Conservation (phyloP, 2,888 invertebrate genomes). For the Malacosoma neustria region DNA sequence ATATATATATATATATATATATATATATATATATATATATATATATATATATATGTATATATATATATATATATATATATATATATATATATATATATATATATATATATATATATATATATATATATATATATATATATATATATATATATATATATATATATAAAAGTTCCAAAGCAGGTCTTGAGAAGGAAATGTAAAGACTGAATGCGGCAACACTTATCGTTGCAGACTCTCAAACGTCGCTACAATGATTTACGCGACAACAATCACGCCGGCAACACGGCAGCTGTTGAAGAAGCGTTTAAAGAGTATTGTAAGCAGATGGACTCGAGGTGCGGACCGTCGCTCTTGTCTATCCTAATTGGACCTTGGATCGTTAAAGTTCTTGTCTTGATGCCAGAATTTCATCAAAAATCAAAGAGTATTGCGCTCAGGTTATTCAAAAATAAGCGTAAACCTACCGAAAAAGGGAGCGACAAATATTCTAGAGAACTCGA, state of each 20-base stretch:
- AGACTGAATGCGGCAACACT: too few relatives aligned
- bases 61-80: too few relatives aligned
- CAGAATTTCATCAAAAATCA: conserved; percentile 7
- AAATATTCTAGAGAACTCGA: conserved; percentile 6
- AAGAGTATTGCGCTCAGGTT: conserved; percentile 5
- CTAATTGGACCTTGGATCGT: conserved; percentile 5
- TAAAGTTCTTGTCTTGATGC: conserved; percentile 5
- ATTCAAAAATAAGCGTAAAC: conserved; percentile 7
- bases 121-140: too few relatives aligned
- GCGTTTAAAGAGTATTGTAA: conserved; percentile 13
- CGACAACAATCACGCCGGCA: conserved; percentile 13
- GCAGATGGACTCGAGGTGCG: conserved; percentile 6
- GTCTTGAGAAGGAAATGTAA: too few relatives aligned
- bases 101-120: too few relatives aligned
- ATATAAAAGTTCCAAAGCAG: too few relatives aligned
- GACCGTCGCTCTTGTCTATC: conserved; percentile 5
- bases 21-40: too few relatives aligned
- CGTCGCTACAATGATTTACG: conserved; percentile 5
- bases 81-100: too few relatives aligned
- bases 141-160: too few relatives aligned
- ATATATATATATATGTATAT: too few relatives aligned
- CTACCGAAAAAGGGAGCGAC: conserved; percentile 5
- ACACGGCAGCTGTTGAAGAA: conserved; percentile 14
- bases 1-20: too few relatives aligned
- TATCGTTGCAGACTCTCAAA: conserved; percentile 6